Percentiles rank a stretch among this genome's conserved stretches.
These are phyloP conservation scores for Rhinoderma darwinii DNA, from an alignment of 2,113 vertebrate genomes.

Conservation along the genomic window DNA sequence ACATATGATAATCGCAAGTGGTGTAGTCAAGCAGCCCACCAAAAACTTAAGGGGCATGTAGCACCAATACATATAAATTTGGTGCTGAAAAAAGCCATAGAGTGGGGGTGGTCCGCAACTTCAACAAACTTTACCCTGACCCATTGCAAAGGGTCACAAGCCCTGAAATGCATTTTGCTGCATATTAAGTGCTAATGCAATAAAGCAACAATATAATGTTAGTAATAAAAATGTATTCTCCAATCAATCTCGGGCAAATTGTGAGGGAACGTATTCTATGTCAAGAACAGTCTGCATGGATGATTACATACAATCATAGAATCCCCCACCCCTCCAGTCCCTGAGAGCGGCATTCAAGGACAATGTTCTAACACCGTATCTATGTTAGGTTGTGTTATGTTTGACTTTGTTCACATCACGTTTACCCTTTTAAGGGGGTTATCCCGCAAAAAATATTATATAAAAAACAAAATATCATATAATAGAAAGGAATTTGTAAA, in stretches of 20 bases:
- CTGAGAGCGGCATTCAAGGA: neutral
- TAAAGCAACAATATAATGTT: neutral
- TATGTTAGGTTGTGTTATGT: neutral
- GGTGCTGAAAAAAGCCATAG: neutral
- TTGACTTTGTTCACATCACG: too few species aligned
- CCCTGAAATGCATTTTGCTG: neutral
- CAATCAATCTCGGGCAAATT: neutral
- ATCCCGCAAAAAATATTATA: too few species aligned
- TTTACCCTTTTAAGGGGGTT: too few species aligned
- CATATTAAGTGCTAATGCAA: neutral
- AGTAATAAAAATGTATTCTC: neutral
- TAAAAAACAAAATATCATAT: too few species aligned
- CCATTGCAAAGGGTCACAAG: neutral
- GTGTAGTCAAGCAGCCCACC: neutral
- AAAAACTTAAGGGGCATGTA: neutral
- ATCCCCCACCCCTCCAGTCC: neutral
- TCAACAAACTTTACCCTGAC: neutral
- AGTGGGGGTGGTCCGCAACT: neutral
- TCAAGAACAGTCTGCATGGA: neutral
- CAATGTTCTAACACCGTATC: neutral
- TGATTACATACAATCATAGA: neutral
- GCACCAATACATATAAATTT: neutral
- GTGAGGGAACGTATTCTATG: neutral
- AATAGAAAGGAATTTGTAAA: too few species aligned
- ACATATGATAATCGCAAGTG: conserved; percentile 5